These are phyloP conservation scores for Drosophila affinis DNA, from an alignment of 2,888 invertebrate species.

Conservation along the genomic window DNA sequence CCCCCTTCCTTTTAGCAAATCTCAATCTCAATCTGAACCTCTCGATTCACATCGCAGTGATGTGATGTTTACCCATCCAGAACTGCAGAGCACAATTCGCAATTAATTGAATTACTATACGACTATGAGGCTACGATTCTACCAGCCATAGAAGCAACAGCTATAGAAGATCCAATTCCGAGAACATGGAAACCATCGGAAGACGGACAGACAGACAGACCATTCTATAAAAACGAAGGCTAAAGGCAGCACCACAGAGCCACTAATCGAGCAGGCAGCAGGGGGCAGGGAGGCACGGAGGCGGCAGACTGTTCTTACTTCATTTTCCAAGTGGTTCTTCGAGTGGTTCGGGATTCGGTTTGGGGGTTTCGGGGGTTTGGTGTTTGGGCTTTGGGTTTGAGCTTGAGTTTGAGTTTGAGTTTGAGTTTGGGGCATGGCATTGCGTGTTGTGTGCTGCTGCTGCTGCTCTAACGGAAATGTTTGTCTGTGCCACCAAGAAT, in stretches of 20 bases:
- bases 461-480: constrained; percentile 69
- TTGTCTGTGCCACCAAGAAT: constrained; percentile 49
- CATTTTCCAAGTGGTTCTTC: constrained; percentile 42
- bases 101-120: constrained; percentile 40
- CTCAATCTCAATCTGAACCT: background rate
- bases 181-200: constrained; percentile 14
- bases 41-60: constrained; percentile 1
- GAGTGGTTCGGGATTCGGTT: constrained; percentile 33
- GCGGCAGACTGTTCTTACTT: constrained; percentile 7
- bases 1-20: no score
- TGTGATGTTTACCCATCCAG: constrained; percentile 27
- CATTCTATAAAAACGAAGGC: constrained; percentile 36
- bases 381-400: no score
- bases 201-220: background rate
- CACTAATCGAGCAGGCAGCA: background rate
- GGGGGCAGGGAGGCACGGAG: no score
- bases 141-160: constrained; percentile 3
- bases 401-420: no score
- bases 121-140: background rate
- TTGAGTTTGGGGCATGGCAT: constrained; percentile 59
- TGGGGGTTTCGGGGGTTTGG: background rate
- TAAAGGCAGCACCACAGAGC: background rate
- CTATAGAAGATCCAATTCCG: constrained; percentile 22
- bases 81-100: constrained; percentile 26
- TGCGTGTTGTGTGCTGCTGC: constrained; percentile 38